These are phyloP conservation scores for Tapirus terrestris DNA, from an alignment of 2,113 vertebrate species.

Conservation along the genomic window DNA sequence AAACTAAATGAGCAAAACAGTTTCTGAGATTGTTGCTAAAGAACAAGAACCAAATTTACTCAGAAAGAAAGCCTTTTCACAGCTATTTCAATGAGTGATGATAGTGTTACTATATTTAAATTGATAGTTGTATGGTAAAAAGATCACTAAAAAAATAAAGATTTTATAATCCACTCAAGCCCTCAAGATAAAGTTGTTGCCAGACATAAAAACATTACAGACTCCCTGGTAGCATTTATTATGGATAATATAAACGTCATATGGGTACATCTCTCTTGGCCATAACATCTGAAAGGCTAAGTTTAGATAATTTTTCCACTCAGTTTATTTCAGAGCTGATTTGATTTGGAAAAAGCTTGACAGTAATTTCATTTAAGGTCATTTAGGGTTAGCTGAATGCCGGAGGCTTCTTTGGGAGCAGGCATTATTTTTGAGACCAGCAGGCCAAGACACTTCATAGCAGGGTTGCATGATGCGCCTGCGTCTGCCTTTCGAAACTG, in stretches of 20 bases:
- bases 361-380: conserved; percentile 85
- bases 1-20: not conserved
- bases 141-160: conserved; percentile 40
- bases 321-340: conserved; percentile 85
- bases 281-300: conserved; percentile 80
- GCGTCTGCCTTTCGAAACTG: not conserved
- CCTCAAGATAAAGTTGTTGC: conserved; percentile 65
- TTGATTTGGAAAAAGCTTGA: conserved; percentile 85
- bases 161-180: conserved; percentile 63
- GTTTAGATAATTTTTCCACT: conserved; percentile 82
- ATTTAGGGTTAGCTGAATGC: conserved; percentile 70
- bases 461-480: not conserved
- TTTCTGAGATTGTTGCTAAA: conserved; percentile 30
- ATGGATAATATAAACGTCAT: conserved; percentile 62
- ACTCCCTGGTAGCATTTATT: conserved; percentile 9
- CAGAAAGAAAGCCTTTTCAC: conserved; percentile 9
- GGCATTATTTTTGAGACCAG: conserved; percentile 69
- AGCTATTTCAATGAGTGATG: conserved; percentile 37
- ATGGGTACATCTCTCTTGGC: conserved; percentile 67
- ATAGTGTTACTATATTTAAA: not conserved
- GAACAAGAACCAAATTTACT: not conserved
- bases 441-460: not conserved
- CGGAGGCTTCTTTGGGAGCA: conserved; percentile 70
- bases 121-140: not conserved
- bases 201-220: conserved; percentile 35